Percentiles rank a stretch among this genome's conserved stretches.
phyloP scores from a whole-genome alignment of 2,113 vertebrate genomes.

The Notarius lentiginosus region DNA sequence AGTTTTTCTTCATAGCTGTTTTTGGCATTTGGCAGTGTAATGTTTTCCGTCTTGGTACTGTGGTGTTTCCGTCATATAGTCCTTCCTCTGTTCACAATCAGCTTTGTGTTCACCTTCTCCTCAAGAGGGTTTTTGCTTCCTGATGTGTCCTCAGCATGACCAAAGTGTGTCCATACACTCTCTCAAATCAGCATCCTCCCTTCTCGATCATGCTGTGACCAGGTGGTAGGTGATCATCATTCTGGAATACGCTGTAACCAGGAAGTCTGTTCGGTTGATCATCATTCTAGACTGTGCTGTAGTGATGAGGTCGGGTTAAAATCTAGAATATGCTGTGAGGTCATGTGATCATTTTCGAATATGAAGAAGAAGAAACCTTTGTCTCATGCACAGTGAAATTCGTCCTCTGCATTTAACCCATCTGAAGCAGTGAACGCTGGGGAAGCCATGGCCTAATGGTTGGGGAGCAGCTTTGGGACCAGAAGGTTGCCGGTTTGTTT shows the following conservation, averaged over 20 bases:
- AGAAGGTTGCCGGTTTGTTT: no score
- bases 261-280: neutral
- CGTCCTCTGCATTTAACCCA: no score
- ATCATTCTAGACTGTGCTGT: neutral
- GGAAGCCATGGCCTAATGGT: no score
- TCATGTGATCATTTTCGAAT: no score
- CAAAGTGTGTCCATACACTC: slow-evolving; percentile 2
- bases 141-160: neutral
- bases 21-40: neutral
- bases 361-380: no score
- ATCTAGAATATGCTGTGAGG: no score
- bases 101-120: slow-evolving; percentile 2
- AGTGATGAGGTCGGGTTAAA: no score
- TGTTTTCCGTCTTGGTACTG: neutral
- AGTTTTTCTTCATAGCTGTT: slow-evolving; percentile 5
- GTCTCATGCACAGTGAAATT: no score
- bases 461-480: no score
- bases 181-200: slow-evolving; percentile 2
- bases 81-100: neutral
- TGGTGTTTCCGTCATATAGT: neutral
- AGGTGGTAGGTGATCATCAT: neutral
- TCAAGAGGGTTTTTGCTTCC: neutral
- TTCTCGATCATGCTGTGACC: neutral
- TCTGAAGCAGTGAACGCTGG: no score
- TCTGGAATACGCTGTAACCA: neutral